Evolutionary conservation across 2,888 invertebrate genomes (phyloP).

Genomic region (Siphlonurus alternatus): DNA sequence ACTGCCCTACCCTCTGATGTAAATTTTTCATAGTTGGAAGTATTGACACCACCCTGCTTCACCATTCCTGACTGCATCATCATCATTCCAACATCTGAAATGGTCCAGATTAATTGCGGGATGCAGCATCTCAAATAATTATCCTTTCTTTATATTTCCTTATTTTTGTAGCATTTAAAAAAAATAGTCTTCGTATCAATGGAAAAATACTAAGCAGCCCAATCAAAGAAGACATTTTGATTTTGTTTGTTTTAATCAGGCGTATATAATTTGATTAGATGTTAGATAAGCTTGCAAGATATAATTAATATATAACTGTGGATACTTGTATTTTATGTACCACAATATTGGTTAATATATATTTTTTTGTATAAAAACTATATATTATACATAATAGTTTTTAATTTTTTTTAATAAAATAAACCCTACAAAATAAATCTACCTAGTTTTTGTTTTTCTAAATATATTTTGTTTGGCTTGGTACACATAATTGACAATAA

Average conservation of each 20-base stretch:
- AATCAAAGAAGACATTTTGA: background rate
- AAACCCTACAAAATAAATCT: background rate
- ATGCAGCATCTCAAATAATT: too few species aligned
- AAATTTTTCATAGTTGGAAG: slow-evolving; percentile 31
- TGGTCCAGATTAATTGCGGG: slow-evolving; percentile 6
- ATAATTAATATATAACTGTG: background rate
- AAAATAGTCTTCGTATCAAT: too few species aligned
- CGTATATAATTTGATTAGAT: background rate
- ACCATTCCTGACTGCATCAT: slow-evolving; percentile 94
- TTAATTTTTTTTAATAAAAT: background rate
- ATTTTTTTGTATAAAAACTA: too few species aligned
- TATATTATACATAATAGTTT: background rate
- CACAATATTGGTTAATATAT: background rate
- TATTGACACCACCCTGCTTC: slow-evolving; percentile 46
- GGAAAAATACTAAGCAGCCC: background rate
- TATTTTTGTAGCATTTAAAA: too few species aligned
- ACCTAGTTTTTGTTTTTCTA: background rate
- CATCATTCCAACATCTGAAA: slow-evolving; percentile 93
- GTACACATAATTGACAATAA: background rate
- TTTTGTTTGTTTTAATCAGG: background rate
- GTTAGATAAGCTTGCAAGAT: background rate
- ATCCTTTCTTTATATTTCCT: too few species aligned
- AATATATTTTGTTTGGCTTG: background rate
- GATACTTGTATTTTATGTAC: slow-evolving; percentile 2
- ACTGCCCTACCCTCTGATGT: slow-evolving; percentile 57